Evolutionary conservation across 1,140 invertebrate species (phyloP).

Genomic region (Atta colombica): DNA sequence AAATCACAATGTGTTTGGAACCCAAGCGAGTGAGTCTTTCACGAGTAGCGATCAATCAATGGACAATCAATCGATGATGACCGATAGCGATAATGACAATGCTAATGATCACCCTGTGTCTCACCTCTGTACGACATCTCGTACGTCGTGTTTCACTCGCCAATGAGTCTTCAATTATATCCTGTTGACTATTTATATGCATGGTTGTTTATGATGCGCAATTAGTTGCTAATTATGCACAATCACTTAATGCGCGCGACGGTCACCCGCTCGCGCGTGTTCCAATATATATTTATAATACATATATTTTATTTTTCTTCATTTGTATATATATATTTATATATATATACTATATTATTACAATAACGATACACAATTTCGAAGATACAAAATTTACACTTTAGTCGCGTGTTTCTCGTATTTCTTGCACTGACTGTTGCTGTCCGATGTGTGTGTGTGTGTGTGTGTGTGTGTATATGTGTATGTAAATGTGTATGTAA

Average conservation of each 20-base stretch:
- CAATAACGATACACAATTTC: conserved; percentile 82
- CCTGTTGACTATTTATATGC: conserved; percentile 79
- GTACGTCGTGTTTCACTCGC: conserved; percentile 63
- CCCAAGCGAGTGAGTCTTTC: conserved; percentile 70
- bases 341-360: conserved; percentile 74
- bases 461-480: conserved; percentile 62
- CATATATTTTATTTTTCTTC: conserved; percentile 52
- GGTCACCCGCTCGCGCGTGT: conserved; percentile 18
- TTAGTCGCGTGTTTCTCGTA: conserved; percentile 41
- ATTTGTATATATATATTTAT: conserved; percentile 61
- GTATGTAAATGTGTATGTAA: conserved; percentile 32
- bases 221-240: conserved; percentile 82
- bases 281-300: conserved; percentile 62
- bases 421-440: conserved; percentile 39
- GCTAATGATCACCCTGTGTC: conserved; percentile 66
- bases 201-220: conserved; percentile 69
- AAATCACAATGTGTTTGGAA: conserved; percentile 81
- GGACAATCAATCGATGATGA: conserved; percentile 70
- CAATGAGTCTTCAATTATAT: conserved; percentile 77
- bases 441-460: neutral
- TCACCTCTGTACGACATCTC: conserved; percentile 54
- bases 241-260: conserved; percentile 74
- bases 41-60: conserved; percentile 69
- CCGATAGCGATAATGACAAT: conserved; percentile 71
- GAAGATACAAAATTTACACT: conserved; percentile 86